These are phyloP conservation scores for Himalopsyche japonica DNA, from an alignment of 2,888 invertebrate genomes.

Conservation along the genomic window DNA sequence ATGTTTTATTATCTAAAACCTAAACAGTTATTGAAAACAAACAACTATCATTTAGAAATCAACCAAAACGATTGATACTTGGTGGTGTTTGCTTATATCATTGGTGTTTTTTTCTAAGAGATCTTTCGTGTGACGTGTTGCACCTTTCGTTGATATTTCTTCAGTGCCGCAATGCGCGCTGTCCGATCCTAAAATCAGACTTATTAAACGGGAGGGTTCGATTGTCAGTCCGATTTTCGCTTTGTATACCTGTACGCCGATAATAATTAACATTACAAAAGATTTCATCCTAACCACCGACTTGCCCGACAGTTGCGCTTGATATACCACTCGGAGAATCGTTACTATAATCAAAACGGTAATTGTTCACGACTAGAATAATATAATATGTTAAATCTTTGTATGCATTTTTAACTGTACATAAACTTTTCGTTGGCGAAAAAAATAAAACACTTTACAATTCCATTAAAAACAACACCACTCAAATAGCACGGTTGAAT, in stretches of 20 bases:
- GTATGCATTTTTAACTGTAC: not conserved
- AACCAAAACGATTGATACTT: no score
- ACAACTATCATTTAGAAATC: no score
- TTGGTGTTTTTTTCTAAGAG: no score
- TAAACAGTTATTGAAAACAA: no score
- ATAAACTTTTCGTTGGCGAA: no score
- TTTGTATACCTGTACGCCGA: constrained; percentile 17
- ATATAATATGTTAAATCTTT: not conserved
- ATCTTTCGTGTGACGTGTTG: no score
- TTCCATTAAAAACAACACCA: no score
- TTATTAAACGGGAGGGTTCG: constrained; percentile 37
- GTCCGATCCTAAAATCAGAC: constrained; percentile 15
- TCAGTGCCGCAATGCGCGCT: not conserved
- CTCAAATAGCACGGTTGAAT: no score
- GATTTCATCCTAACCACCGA: not conserved
- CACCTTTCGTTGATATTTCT: no score
- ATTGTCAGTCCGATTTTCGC: not conserved
- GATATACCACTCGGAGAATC: not conserved
- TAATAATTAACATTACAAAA: not conserved
- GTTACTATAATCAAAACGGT: not conserved
- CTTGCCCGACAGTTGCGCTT: constrained; percentile 3
- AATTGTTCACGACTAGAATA: not conserved
- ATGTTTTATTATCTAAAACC: no score
- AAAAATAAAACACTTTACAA: no score
- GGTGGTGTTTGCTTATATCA: no score